Evolutionary conservation across 1,140 invertebrate genomes (phyloP).

Genomic region (Whitmania pigra): DNA sequence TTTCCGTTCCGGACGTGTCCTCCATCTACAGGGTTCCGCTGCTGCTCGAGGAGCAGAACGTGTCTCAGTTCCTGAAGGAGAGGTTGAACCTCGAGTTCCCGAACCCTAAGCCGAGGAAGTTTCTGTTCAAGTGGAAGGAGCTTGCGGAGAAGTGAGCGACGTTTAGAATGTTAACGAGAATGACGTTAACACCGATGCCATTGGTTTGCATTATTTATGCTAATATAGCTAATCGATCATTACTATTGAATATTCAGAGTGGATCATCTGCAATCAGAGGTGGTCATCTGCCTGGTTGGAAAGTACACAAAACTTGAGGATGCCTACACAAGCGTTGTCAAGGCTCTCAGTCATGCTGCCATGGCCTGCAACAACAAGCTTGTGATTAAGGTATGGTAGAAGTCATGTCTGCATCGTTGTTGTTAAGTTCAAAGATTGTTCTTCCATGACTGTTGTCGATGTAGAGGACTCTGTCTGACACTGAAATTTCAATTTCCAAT

Average conservation of each 20-base stretch:
- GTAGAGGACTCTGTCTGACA: too few relatives aligned
- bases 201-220: too few relatives aligned
- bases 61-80: constrained; percentile 72
- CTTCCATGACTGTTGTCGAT: too few relatives aligned
- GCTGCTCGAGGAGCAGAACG: constrained; percentile 75
- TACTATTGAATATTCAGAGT: constrained; percentile 28
- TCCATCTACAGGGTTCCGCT: constrained; percentile 92
- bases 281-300: constrained; percentile 92
- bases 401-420: too few relatives aligned
- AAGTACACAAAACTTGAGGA: constrained; percentile 95
- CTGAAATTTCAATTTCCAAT: too few relatives aligned
- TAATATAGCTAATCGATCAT: background rate
- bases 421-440: too few relatives aligned
- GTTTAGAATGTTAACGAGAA: background rate
- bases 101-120: constrained; percentile 50
- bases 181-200: too few relatives aligned
- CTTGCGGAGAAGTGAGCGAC: constrained; percentile 56
- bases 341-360: constrained; percentile 82
- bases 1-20: constrained; percentile 82
- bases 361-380: constrained; percentile 70
- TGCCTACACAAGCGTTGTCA: constrained; percentile 88
- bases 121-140: constrained; percentile 78
- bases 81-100: constrained; percentile 59
- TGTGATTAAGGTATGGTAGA: constrained; percentile 52
- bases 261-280: constrained; percentile 50